Conservation (phyloP, 2,888 invertebrate genomes). For the Eupithecia inturbata region DNA sequence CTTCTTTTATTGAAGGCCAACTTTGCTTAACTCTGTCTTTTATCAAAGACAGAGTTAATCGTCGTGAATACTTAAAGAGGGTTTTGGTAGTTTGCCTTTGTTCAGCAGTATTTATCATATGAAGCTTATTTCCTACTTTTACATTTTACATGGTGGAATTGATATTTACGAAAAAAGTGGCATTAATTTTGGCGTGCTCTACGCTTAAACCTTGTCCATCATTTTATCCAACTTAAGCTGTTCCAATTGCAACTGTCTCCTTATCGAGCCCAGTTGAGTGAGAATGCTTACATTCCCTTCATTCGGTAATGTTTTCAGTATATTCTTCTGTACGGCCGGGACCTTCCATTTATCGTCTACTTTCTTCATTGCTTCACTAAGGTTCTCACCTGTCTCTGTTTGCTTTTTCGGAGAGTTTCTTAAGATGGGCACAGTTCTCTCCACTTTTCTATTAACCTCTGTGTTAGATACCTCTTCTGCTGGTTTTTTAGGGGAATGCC, state of each 20-base stretch:
- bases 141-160: background rate
- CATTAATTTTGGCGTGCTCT: background rate
- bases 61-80: background rate
- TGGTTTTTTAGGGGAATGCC: conserved; percentile 73
- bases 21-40: background rate
- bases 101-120: background rate
- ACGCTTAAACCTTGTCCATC: conserved; percentile 48
- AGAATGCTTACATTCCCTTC: conserved; percentile 82
- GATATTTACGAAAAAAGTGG: background rate
- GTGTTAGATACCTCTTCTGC: conserved; percentile 12
- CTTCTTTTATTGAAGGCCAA: background rate
- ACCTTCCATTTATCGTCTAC: conserved; percentile 82
- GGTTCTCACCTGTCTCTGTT: conserved; percentile 40
- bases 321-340: conserved; percentile 87
- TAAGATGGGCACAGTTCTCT: conserved; percentile 75
- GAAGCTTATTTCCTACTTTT: background rate
- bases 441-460: background rate
- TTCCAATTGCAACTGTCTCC: conserved; percentile 87
- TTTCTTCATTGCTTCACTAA: conserved; percentile 72
- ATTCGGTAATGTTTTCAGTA: conserved; percentile 75
- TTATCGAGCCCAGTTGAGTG: conserved; percentile 87
- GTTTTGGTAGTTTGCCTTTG: background rate
- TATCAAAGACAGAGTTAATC: too few species aligned
- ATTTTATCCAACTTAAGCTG: conserved; percentile 85
- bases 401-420: conserved; percentile 76